A percentile compares a stretch with the other conserved stretches of the same genome.
Evolutionary conservation across 2,797 vertebrate species (phyloP).

Genomic region (Aplochiton taeniatus): DNA sequence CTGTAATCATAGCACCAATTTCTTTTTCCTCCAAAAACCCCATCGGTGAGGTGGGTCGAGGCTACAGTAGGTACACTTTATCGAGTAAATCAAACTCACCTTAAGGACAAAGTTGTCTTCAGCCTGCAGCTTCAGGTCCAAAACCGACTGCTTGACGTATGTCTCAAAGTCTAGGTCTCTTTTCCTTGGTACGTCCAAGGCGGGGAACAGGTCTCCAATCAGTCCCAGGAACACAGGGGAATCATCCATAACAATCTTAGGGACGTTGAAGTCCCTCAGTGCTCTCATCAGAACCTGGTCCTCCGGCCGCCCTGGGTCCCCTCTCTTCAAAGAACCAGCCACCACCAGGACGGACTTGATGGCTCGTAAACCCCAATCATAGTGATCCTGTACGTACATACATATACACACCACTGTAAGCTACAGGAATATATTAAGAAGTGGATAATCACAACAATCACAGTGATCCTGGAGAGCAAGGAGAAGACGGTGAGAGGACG

Average conservation of each 20-base stretch:
- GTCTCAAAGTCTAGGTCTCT: slow-evolving; percentile 85
- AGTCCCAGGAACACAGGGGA: slow-evolving; percentile 94
- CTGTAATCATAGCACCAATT: too few species aligned
- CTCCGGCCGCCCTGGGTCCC: slow-evolving; percentile 84
- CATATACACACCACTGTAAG: too few species aligned
- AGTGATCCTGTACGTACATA: slow-evolving; percentile 86
- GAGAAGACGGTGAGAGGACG: not conserved
- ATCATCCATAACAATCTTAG: slow-evolving; percentile 92
- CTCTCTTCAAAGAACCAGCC: slow-evolving; percentile 90
- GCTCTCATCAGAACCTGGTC: slow-evolving; percentile 96
- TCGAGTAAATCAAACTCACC: slow-evolving; percentile 58
- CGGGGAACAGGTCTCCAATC: slow-evolving; percentile 90
- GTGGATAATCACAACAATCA: slow-evolving; percentile 73
- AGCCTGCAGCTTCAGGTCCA: slow-evolving; percentile 88
- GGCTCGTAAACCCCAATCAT: slow-evolving; percentile 95
- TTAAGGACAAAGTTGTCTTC: slow-evolving; percentile 96
- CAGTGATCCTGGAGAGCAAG: slow-evolving; percentile 78
- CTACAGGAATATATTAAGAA: too few species aligned
- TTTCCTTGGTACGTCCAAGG: slow-evolving; percentile 88
- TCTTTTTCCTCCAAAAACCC: too few species aligned
- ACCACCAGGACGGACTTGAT: slow-evolving; percentile 97
- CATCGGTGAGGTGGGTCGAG: too few species aligned
- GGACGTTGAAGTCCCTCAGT: slow-evolving; percentile 92
- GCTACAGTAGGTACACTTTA: too few species aligned
- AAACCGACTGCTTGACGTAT: slow-evolving; percentile 82